Evolutionary conservation across 2,113 vertebrate species (phyloP), one percentile per base, ranked within the genome.

Genomic region (Parus major): DNA sequence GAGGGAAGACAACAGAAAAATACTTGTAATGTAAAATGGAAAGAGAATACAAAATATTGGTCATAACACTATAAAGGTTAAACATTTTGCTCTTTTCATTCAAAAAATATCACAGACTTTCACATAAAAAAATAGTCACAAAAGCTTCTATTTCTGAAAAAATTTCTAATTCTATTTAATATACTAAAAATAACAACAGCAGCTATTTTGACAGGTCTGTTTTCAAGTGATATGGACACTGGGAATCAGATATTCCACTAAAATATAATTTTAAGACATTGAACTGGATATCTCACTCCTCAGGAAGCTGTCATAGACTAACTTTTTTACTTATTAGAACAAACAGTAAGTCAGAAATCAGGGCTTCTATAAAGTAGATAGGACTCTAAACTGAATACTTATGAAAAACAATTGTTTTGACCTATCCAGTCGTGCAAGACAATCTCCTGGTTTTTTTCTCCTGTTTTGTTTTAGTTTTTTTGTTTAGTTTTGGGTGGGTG

Each of bases 291-390:
- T 29, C 7, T 55, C 22, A 16, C 14, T 86, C 39, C 18, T 63
- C 0, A 0, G 27, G 12, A 84, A 78, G 7, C 4, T 70, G 31
- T 31, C 5, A 59, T 9, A 50, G 7, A 44, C 3, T 36, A n/a
- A 5, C 42, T 1, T 49, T 69, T 77, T 60, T 35, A n/a, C 12
- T 65, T 73, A 20, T 11, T 60, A 72, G 18, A 36, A 39, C 4
- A 59, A 29, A 42, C 1, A 64, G 4, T 15, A 69, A 49, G 20
- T 35, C 14, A 46, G 28, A 79, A 63, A 5, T 49, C 39, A 49
- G 15, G 33, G 7, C 7, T 57, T 65, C 17, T 35, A 10, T 42
- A 27, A 49, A 42, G 15, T 3, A 59, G 4, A 21, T 28, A 75
- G 7, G 14, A 56, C 16, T 70, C 10, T n/a, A 44, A 85, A 80